Evolutionary conservation across 1,140 invertebrate genomes (phyloP), one percentile per base, ranked within the genome.

Genomic region (Microplitis mediator): DNA sequence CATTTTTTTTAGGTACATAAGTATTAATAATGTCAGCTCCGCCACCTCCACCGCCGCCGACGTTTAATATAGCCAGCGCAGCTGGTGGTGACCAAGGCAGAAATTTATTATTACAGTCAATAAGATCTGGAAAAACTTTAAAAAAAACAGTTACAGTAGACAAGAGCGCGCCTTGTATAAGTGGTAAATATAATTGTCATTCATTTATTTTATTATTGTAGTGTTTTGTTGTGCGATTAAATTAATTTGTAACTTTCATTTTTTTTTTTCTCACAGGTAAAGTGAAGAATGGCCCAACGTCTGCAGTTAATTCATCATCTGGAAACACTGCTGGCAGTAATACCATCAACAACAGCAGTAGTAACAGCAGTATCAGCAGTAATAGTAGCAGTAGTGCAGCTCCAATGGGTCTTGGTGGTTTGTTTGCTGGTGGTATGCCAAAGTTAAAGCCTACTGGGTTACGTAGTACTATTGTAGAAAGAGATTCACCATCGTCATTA

Each of bases 71-170:
- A 73, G 77, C 84, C 70, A 83, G 86, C 65, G 83, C 85, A 11
- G 81, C 86, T 4, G 86, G 85, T 6, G 89, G 90, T 13, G 60
- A 64, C 11, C 90, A 92, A 75, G 89, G 89, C 51, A 88, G 93
- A 77, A 89, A 89, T 71, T 88, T 91, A 13, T 84, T 97, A 63
- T 87, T 97, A 32, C 91, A 91, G 75, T 95, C 94, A 58, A 97
- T 97, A 78, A 91, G 94, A 76, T 90, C 92, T 83, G 95, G 96
- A 60, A 89, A 92, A 66, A 89, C 90, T 72, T 87, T 97, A 72
- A 97, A 95, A 83, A 97, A 97, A 86, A 91, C 95, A 70, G 90
- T 93, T 1, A 97, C 95, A 5, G 93, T 95, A 79, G 96, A 97
- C 82, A 93, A 95, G 85, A 97, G 95, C 89, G 92, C 90, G 52